phyloP scores from a whole-genome alignment of 1,140 invertebrate species.

The Megalopta genalis region DNA sequence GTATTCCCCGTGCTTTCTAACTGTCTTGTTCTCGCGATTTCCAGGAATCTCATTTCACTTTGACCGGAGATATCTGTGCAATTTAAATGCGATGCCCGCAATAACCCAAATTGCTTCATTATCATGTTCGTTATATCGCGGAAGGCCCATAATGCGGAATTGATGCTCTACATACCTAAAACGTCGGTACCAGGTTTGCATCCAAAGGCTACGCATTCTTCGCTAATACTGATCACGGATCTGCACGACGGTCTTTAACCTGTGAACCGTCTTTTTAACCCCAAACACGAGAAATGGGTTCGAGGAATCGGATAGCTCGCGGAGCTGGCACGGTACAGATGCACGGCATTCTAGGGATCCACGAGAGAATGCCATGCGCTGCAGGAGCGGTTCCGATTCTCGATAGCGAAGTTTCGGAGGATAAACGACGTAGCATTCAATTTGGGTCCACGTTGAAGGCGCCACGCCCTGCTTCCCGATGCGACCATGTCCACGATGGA shows the following conservation, averaged over 20 bases:
- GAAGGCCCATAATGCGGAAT: no score
- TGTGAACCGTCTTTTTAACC: not conserved
- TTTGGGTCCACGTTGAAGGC: conserved; percentile 48
- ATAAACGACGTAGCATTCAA: conserved; percentile 11
- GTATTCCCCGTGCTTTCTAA: no score
- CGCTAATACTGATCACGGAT: not conserved
- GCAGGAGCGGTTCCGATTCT: not conserved
- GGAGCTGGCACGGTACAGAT: not conserved
- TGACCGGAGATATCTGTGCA: no score
- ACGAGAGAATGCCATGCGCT: not conserved
- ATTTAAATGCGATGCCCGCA: no score
- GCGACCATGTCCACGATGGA: conserved; percentile 73
- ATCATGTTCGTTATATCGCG: no score
- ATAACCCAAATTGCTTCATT: no score
- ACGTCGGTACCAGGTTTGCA: no score
- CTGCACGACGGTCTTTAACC: not conserved
- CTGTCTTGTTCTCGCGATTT: no score
- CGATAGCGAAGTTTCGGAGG: conserved; percentile 3
- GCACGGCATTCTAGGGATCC: not conserved
- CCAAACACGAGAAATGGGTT: not conserved
- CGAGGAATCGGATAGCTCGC: not conserved
- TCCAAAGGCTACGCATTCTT: no score
- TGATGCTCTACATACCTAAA: no score
- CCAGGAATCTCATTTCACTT: no score
- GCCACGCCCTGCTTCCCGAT: conserved; percentile 74